Conservation (phyloP, 2,888 invertebrate genomes). For the Leucophenga maculata region DNA sequence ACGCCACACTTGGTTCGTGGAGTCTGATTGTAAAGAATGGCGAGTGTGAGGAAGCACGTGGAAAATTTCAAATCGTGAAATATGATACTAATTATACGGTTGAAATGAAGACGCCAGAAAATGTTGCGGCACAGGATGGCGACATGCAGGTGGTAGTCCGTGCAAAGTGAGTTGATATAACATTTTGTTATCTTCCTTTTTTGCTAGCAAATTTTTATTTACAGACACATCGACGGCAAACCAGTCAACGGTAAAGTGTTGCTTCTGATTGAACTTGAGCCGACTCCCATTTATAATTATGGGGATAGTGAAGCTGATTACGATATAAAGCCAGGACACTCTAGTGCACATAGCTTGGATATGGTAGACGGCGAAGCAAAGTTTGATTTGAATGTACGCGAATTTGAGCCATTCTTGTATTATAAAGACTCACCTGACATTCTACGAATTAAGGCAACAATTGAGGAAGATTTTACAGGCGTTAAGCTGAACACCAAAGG, state of each 20-base stretch:
- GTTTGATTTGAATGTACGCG: constrained; percentile 61
- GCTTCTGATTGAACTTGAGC: constrained; percentile 81
- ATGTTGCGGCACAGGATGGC: constrained; percentile 86
- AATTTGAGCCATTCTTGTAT: constrained; percentile 52
- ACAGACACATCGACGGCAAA: constrained; percentile 81
- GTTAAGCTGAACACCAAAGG: constrained; percentile 86
- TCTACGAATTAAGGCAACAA: constrained; percentile 81
- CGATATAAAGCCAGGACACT: constrained; percentile 47
- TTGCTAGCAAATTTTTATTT: neutral
- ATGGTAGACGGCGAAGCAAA: constrained; percentile 69
- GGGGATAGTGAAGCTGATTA: constrained; percentile 30
- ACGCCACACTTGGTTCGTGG: constrained; percentile 91
- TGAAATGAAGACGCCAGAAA: constrained; percentile 84
- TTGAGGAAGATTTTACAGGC: constrained; percentile 89
- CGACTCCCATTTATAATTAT: constrained; percentile 58
- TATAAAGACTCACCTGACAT: constrained; percentile 40
- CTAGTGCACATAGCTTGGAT: constrained; percentile 51
- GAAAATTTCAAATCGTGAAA: constrained; percentile 81
- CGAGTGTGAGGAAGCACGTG: constrained; percentile 51
- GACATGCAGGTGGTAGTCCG: constrained; percentile 82
- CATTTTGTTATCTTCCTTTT: neutral
- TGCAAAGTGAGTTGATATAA: constrained; percentile 56
- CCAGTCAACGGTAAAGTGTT: constrained; percentile 90
- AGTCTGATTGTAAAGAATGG: constrained; percentile 72
- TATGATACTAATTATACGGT: constrained; percentile 95